Evolutionary conservation across 2,888 invertebrate species (phyloP).

Genomic region (Pristionchus entomophagus): DNA sequence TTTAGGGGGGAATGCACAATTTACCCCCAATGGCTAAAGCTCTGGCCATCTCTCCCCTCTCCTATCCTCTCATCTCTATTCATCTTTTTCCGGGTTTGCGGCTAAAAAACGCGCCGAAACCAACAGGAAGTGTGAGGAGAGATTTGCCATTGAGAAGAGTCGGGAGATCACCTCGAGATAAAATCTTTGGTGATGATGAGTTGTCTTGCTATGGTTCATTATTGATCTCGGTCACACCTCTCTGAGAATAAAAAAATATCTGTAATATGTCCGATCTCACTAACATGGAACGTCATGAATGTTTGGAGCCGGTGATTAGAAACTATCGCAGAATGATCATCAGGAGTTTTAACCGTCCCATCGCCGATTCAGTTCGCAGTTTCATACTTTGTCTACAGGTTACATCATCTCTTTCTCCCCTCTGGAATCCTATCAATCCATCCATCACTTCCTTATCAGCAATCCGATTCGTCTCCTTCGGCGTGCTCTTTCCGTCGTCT

Average conservation of each 20-base stretch:
- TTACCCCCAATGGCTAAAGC: slow-evolving; percentile 29
- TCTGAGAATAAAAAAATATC: no score
- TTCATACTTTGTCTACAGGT: background rate
- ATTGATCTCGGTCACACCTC: no score
- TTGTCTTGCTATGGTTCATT: no score
- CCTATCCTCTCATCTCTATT: background rate
- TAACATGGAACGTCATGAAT: no score
- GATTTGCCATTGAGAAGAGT: background rate
- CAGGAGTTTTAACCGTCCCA: no score
- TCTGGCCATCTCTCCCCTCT: background rate
- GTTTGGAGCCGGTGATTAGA: no score
- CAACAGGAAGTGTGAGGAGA: background rate
- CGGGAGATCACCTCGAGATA: no score
- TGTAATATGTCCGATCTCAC: no score
- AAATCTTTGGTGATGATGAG: no score
- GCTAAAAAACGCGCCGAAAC: background rate
- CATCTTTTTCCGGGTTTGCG: background rate
- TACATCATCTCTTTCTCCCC: slow-evolving; percentile 35
- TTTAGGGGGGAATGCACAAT: background rate
- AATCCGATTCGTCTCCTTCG: background rate
- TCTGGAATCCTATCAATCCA: slow-evolving; percentile 26
- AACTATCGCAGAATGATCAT: no score
- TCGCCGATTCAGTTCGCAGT: no score
- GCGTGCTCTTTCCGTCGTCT: slow-evolving; percentile 9
- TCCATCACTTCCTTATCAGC: slow-evolving; percentile 30